Base-by-base conservation (phyloP, 2,888 invertebrate genomes). In the Taphrorychus bicolor region DNA sequence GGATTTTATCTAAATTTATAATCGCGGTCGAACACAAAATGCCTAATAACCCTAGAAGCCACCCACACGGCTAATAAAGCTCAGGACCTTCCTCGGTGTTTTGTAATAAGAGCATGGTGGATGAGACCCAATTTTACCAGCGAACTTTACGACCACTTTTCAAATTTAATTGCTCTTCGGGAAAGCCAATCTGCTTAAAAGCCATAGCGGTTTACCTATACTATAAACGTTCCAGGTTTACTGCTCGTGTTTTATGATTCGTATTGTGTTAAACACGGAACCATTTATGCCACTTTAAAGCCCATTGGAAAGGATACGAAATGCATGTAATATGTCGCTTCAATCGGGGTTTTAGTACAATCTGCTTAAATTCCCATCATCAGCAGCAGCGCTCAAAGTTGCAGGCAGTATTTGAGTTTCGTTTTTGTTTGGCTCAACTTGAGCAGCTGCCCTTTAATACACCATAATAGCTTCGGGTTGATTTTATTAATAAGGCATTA, bases 141-240 rank as follows among this genome's bases (percentile, higher is more conserved):
- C 45, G 45, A 17, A 14, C 5, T 14, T 45, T 45, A 45, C 45
- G 45, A 45, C 45, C 45, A 17, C 45, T 45, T 17, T 45, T 45
- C 45, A 45, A 45, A 45, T 45, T 45, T 45, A 45, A 45, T 45
- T 45, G 45, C 14, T 45, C 14, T 45, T 7, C 14, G 17, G 45
- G 22, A 57, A 57, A 57, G 16, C 17, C 42, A 57, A 57, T 57
- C 45, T 42, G 42, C 21, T 18, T 57, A 57, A 57, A 57, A 57
- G 57, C 42, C 11, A 11, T 16, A 23, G 54, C 45, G 11, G 45
- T 14, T 45, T 45, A 45, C 45, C 45, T n/a, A n/a, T n/a, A n/a
- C n/a, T n/a, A 45, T 14, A 16, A 45, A 45, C 45, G 45, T 14
- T 45, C 5, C 7, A 45, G 45, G 45, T 45, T 14, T 45, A 45